phyloP scores from a whole-genome alignment of 2,113 vertebrate species.

The Amphilophus citrinellus region DNA sequence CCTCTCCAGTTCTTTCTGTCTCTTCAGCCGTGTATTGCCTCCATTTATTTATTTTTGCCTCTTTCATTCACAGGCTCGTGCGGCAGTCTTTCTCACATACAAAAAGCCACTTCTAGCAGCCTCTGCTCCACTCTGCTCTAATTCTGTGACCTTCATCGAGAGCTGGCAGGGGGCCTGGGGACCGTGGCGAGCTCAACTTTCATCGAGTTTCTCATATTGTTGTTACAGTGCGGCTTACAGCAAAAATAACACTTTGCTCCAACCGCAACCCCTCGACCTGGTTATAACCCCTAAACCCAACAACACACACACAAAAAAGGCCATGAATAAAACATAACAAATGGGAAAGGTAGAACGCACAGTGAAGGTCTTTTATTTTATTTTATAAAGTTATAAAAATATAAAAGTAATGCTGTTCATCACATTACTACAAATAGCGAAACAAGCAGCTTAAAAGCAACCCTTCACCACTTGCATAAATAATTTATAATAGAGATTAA shows the following conservation, averaged over 20 bases:
- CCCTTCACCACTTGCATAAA: not conserved
- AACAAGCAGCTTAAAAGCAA: not conserved
- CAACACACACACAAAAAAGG: constrained; percentile 21
- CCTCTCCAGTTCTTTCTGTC: not conserved
- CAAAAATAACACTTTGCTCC: constrained; percentile 79
- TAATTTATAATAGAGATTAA: not conserved
- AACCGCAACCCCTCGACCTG: constrained; percentile 73
- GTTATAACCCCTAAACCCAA: constrained; percentile 61
- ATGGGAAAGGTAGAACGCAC: constrained; percentile 32
- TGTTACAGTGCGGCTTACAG: constrained; percentile 80
- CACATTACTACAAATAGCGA: not conserved
- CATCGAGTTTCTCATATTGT: constrained; percentile 74
- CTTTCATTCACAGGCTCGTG: not conserved
- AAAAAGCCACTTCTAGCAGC: constrained; percentile 40
- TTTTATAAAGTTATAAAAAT: not conserved
- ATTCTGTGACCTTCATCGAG: constrained; percentile 66
- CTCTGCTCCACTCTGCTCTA: constrained; percentile 26
- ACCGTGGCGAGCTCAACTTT: constrained; percentile 76
- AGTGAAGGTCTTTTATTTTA: not conserved
- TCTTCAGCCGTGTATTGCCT: not conserved
- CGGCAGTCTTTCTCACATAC: constrained; percentile 9
- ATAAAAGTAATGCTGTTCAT: not conserved
- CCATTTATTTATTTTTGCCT: constrained; percentile 4
- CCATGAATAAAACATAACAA: constrained; percentile 67
- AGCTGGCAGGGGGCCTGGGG: constrained; percentile 66